Evolutionary conservation across 2,797 vertebrate genomes (phyloP), one percentile per base, ranked within the genome.

Genomic region (Percopsis omiscomaycus): DNA sequence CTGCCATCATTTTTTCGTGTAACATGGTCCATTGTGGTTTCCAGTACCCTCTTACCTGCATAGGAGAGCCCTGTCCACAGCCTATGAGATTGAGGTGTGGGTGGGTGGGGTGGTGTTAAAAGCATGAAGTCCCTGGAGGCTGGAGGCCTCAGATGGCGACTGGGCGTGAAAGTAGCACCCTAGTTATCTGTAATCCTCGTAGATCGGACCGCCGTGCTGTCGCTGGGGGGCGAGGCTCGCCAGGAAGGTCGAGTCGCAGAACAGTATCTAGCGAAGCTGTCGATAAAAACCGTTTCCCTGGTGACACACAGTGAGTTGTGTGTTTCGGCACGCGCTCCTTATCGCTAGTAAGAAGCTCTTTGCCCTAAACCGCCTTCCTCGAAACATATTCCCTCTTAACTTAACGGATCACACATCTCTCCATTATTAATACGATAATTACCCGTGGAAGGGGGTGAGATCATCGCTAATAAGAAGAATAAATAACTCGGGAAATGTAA

Each of bases 361-460:
- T 59, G 22, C 59, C 3, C 16, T 68, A 71, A 71, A 69, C 69
- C 68, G 44, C 65, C 64, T 44, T 64, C 69, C 64, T 55, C 51
- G 12, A 69, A 73, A 85, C 75, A 73, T 56, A 77, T 85, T 83
- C 77, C 75, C 83, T 74, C 66, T 68, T 63, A 51, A 64, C 64
- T 59, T 81, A 89, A 89, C 86, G 74, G 76, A 86, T 85, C 82
- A 68, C 80, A 77, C 64, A 51, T 77, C 77, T 67, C 69, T 87
- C 69, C 71, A 91, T 93, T 92, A 93, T 93, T 92, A 87, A 92
- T 92, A 87, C 77, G 80, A 89, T 90, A 83, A 93, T 93, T 93
- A 93, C 82, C 77, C 71, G 71, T 3, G n/a, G 75, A 69, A 64
- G 81, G 75, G 84, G 75, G 77, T 89, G 89, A 90, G 88, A 89